phyloP scores from a whole-genome alignment of 2,113 vertebrate genomes.

The Hypomesus transpacificus region DNA sequence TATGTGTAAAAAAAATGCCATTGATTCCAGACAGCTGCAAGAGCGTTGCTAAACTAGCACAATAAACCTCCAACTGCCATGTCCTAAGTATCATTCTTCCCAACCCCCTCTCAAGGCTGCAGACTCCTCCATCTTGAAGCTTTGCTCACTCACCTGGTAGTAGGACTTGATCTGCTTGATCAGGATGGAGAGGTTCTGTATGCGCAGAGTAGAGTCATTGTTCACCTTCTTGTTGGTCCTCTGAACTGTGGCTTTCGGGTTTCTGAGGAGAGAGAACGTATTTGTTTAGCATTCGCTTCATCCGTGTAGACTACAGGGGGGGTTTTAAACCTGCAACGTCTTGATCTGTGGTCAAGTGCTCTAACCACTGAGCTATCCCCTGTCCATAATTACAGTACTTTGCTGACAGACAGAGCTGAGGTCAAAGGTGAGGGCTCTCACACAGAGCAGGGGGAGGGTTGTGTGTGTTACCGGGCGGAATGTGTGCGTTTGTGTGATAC shows the following conservation, averaged over 20 bases:
- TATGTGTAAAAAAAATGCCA: background rate
- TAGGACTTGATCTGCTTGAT: conserved; percentile 91
- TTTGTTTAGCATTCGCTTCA: background rate
- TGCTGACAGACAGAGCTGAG: too few species aligned
- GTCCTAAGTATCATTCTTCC: background rate
- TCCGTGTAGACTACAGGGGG: background rate
- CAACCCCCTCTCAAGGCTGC: background rate
- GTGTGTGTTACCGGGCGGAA: too few species aligned
- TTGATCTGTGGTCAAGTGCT: too few species aligned
- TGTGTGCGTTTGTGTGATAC: too few species aligned
- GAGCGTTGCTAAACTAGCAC: background rate
- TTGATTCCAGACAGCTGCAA: background rate
- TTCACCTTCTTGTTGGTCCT: conserved; percentile 96
- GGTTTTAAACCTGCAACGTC: too few species aligned
- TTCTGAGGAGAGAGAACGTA: conserved; percentile 72
- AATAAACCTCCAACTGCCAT: background rate
- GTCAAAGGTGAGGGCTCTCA: too few species aligned
- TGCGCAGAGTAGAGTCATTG: conserved; percentile 88
- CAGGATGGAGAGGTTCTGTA: conserved; percentile 93
- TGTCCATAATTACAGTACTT: too few species aligned
- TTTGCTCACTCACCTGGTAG: conserved; percentile 84
- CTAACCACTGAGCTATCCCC: too few species aligned
- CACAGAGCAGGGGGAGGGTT: too few species aligned
- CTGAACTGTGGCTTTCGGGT: conserved; percentile 86
- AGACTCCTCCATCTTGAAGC: background rate